Conservation (phyloP, 2,888 invertebrate species). For the Cyclophora punctaria region DNA sequence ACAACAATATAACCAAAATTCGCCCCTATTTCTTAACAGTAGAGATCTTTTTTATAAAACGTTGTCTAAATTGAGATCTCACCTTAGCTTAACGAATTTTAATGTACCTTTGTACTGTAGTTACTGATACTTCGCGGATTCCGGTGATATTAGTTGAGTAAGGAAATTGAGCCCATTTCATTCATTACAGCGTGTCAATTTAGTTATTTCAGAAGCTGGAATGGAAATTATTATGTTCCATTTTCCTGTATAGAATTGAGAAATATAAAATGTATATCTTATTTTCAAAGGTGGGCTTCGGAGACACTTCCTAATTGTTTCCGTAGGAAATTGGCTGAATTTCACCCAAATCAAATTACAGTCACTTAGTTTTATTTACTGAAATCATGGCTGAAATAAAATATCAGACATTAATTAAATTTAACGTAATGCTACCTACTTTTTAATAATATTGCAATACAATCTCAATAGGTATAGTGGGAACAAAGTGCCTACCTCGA, state of each 20-base stretch:
- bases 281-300: no score
- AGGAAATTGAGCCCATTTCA: conserved; percentile 34
- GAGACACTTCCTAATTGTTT: no score
- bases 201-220: background rate
- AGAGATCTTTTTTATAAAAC: conserved; percentile 18
- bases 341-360: no score
- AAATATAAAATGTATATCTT: no score
- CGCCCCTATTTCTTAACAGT: conserved; percentile 13
- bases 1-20: conserved; percentile 9
- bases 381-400: no score
- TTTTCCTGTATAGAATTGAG: background rate
- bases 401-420: no score
- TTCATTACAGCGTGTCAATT: conserved; percentile 24
- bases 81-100: conserved; percentile 36
- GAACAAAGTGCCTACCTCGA: no score
- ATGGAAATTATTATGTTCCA: background rate
- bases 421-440: no score
- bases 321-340: no score
- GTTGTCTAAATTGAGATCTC: conserved; percentile 21
- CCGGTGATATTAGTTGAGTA: conserved; percentile 41
- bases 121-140: conserved; percentile 36
- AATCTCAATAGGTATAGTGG: no score
- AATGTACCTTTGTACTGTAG: conserved; percentile 32
- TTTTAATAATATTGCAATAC: no score
- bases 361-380: no score